These are phyloP conservation scores for Rhinichthys osculus DNA, from an alignment of 2,797 vertebrate genomes.

Conservation along the genomic window DNA sequence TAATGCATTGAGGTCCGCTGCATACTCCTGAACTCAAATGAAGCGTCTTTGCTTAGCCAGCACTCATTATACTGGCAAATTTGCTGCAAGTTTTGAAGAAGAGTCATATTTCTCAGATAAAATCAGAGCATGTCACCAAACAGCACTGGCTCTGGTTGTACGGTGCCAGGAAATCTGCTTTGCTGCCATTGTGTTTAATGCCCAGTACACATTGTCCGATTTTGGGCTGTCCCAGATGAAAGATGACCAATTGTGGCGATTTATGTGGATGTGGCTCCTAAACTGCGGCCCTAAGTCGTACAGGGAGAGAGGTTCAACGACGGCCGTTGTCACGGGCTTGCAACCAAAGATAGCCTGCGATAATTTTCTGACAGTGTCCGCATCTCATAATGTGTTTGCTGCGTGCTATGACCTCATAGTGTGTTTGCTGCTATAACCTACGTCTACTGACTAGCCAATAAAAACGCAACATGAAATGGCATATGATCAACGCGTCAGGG, in stretches of 20 bases:
- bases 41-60: conserved; percentile 27
- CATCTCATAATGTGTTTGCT: too few relatives aligned
- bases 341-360: neutral
- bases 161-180: conserved; percentile 27
- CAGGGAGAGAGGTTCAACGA: neutral
- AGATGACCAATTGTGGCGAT: neutral
- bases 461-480: too few relatives aligned
- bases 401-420: too few relatives aligned
- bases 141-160: neutral
- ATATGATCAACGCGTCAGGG: too few relatives aligned
- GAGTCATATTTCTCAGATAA: conserved; percentile 21
- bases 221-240: neutral
- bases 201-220: neutral
- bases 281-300: neutral
- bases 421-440: too few relatives aligned
- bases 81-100: conserved; percentile 16
- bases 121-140: neutral
- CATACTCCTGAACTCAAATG: neutral
- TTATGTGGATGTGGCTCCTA: neutral
- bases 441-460: neutral
- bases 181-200: neutral
- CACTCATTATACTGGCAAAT: conserved; percentile 10
- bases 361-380: too few relatives aligned
- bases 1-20: neutral
- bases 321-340: neutral